Evolutionary conservation across 64 coral and sea anemone genomes (phyloP), one percentile per base, ranked within the genome.

Genomic region (Cladopsammia gracilis): DNA sequence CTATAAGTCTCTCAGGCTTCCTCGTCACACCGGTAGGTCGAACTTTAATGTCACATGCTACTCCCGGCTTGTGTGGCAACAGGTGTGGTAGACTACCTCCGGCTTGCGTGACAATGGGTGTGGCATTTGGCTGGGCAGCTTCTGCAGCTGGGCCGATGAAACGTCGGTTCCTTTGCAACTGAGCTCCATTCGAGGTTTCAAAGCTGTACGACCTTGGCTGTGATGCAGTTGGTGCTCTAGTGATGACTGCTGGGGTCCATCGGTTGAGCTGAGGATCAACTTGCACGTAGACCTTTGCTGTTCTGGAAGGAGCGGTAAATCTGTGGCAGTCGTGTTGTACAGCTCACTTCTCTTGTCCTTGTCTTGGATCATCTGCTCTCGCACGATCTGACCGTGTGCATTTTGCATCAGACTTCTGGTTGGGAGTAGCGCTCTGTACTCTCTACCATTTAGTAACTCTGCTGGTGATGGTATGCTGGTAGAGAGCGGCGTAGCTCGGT

Each of bases 381-480:
- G 75, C 6, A 78, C 75, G 53, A 4, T 24, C 75, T 53, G n/a
- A 10, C 20, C 18, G 13, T 78, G 75, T 19, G 75, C 7, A 14
- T 25, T 78, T 61, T 85, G 82, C n/a, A 69, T 64, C 10, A 10
- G 60, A 20, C 25, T 18, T 48, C 45, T 24, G 43, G 82, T 47
- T 68, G 82, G 82, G 67, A 85, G 82, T 10, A 67, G n/a, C 10
- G 79, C 62, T 83, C 79, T 65, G 34, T 49, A 54, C 6, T 57
- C 34, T 23, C 8, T 19, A 11, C 25, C 52, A 58, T 71, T 86
- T 4, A 71, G 52, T 6, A 86, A 13, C 20, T 72, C 23, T 49
- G 83, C 46, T 24, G 83, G 83, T 52, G 83, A 54, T 22, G 83
- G 83, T 71, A 86, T 34, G 34, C 43, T 91, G n/a, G 6, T 53